Percentiles rank a stretch among this genome's conserved stretches.
phyloP scores from a whole-genome alignment of 2,113 vertebrate genomes.

The Istiophorus platypterus region DNA sequence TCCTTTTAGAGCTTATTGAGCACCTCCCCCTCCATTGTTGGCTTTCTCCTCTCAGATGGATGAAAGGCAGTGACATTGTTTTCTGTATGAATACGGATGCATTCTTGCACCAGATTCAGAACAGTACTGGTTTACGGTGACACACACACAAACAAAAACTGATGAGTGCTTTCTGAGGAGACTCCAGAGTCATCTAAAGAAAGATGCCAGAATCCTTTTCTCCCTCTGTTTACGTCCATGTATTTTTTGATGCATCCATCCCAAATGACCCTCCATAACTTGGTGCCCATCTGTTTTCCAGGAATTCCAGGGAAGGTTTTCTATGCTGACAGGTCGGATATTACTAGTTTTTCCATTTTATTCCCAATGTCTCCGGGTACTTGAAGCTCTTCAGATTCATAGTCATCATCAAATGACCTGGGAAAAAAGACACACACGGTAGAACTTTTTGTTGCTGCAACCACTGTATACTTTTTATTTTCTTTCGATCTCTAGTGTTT shows the following conservation, averaged over 20 bases:
- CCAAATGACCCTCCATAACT: constrained; percentile 1
- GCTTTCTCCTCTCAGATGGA: constrained; percentile 27
- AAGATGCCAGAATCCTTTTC: constrained; percentile 14
- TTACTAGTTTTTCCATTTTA: constrained; percentile 92
- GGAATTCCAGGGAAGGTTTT: constrained; percentile 64
- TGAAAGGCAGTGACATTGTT: constrained; percentile 48
- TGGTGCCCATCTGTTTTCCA: constrained; percentile 57
- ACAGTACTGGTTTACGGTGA: constrained; percentile 55
- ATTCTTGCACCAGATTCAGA: constrained; percentile 83
- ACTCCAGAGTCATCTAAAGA: constrained; percentile 23
- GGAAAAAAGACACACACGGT: constrained; percentile 72
- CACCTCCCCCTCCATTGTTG: background rate
- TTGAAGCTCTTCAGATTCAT: constrained; percentile 92
- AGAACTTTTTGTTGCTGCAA: background rate
- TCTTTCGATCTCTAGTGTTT: no score
- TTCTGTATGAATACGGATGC: constrained; percentile 74
- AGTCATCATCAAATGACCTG: constrained; percentile 97
- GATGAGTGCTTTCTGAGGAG: constrained; percentile 19
- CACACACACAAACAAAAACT: constrained; percentile 41
- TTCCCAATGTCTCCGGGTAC: constrained; percentile 90
- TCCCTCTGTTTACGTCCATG: constrained; percentile 35
- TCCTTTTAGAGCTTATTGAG: constrained; percentile 56
- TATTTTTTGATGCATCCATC: constrained; percentile 39
- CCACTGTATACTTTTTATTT: no score
- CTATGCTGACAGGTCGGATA: constrained; percentile 90